These are phyloP conservation scores for Mimachlamys varia DNA, from an alignment of 2,888 invertebrate species.

Conservation along the genomic window DNA sequence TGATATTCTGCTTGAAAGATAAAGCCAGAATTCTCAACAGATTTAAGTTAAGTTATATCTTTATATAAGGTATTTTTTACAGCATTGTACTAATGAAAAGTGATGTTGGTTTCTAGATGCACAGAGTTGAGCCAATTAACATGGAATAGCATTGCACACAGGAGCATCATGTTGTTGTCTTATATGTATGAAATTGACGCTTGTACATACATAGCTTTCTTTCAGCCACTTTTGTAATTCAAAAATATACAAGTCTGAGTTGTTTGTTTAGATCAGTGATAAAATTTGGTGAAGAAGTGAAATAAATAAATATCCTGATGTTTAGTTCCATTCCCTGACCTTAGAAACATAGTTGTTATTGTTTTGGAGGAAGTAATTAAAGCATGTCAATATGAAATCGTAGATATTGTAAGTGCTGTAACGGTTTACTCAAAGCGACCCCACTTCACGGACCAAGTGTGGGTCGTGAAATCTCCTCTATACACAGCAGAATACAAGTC, in stretches of 20 bases:
- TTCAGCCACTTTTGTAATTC: too few relatives aligned
- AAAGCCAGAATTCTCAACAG: not conserved
- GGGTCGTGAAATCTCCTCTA: not conserved
- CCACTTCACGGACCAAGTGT: not conserved
- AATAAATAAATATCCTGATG: not conserved
- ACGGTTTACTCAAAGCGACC: not conserved
- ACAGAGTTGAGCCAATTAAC: not conserved
- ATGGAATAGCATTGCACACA: too few relatives aligned
- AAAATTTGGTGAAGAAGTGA: not conserved
- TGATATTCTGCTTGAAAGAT: not conserved
- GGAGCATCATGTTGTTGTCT: too few relatives aligned
- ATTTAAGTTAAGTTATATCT: not conserved
- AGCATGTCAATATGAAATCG: not conserved
- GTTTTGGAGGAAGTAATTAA: constrained; percentile 5
- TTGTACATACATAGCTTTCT: too few relatives aligned
- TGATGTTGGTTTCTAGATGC: not conserved
- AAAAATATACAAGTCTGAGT: too few relatives aligned
- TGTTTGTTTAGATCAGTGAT: not conserved
- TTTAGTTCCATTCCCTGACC: not conserved
- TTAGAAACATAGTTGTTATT: not conserved
- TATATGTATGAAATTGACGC: too few relatives aligned
- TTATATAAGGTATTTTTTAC: not conserved
- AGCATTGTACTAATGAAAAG: not conserved
- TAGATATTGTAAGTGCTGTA: not conserved
- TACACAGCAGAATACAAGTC: not conserved